These are phyloP conservation scores for Myoxocephalus aenaeus DNA, from an alignment of 2,797 vertebrate genomes.

Conservation along the genomic window DNA sequence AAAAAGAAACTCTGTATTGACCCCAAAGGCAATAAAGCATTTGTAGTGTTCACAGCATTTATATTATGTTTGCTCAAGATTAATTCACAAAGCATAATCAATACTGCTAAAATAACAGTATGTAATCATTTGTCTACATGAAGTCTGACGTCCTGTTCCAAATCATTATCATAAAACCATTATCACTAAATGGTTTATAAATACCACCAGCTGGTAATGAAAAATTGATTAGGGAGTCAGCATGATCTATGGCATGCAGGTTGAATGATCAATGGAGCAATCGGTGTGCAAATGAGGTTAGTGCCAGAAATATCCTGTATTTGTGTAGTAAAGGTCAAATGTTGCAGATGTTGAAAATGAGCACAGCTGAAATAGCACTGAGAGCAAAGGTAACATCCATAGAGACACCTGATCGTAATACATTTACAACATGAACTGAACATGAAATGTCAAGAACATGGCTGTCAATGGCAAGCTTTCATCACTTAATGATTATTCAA, in stretches of 20 bases:
- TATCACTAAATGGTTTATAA: conserved; percentile 15
- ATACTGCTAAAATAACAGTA: neutral
- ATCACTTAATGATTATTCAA: neutral
- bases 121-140: neutral
- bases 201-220: conserved; percentile 36
- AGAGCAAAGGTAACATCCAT: neutral
- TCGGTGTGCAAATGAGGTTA: conserved; percentile 45
- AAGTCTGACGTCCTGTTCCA: neutral
- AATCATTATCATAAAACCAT: conserved; percentile 13
- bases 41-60: conserved; percentile 6
- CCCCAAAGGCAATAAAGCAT: conserved; percentile 10
- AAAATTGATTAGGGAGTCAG: conserved; percentile 48
- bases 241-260: conserved; percentile 49
- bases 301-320: conserved; percentile 33
- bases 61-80: neutral
- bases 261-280: conserved; percentile 66
- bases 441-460: conserved; percentile 5
- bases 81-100: neutral
- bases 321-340: conserved; percentile 62
- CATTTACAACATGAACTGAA: neutral
- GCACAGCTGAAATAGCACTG: neutral
- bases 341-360: conserved; percentile 3
- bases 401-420: conserved; percentile 11
- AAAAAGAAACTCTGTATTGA: conserved; percentile 28
- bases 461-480: neutral